These are phyloP conservation scores for Gadus chalcogrammus DNA, from an alignment of 2,113 vertebrate genomes.

Conservation along the genomic window DNA sequence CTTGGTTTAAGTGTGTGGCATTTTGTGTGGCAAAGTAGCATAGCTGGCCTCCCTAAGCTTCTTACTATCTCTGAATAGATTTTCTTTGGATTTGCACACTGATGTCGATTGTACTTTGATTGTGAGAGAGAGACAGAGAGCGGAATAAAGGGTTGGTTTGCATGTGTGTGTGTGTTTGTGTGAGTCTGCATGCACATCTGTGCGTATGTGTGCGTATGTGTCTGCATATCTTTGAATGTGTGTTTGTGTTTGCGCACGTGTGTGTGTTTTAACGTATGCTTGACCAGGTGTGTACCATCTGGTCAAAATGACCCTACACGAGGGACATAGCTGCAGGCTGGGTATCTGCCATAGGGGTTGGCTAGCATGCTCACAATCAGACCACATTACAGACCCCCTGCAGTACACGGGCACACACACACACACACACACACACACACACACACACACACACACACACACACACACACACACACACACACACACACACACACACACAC, in stretches of 20 bases:
- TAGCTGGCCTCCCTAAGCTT: constrained; percentile 26
- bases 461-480: constrained; percentile 2
- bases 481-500: constrained; percentile 7
- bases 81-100: constrained; percentile 25
- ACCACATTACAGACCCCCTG: too few species aligned
- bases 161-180: neutral
- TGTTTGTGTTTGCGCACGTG: constrained; percentile 16
- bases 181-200: neutral
- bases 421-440: neutral
- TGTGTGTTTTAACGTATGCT: constrained; percentile 17
- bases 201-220: neutral
- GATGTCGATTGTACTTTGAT: constrained; percentile 40
- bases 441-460: constrained; percentile 13
- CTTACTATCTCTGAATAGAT: constrained; percentile 27
- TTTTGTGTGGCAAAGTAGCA: constrained; percentile 24
- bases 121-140: neutral
- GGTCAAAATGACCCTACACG: constrained; percentile 45
- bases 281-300: constrained; percentile 43
- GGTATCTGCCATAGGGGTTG: constrained; percentile 17
- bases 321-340: constrained; percentile 22
- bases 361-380: neutral
- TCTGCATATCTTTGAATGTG: neutral
- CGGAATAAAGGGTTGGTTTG: neutral
- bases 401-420: neutral
- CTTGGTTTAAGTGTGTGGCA: neutral